These are phyloP conservation scores for Aphis craccivora DNA, from an alignment of 1,140 invertebrate species.

Conservation along the genomic window DNA sequence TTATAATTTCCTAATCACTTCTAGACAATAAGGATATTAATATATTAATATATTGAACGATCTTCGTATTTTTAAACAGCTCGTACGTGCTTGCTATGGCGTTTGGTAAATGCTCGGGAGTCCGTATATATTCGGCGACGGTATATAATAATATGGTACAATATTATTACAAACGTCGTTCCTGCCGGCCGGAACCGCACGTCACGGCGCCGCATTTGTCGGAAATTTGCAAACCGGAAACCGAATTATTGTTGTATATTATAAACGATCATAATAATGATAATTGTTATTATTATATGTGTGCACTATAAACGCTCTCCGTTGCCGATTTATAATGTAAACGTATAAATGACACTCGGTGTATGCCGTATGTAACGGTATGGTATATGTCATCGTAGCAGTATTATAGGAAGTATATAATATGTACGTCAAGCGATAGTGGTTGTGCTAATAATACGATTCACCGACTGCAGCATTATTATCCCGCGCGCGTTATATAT, in stretches of 20 bases:
- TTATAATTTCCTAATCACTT: too few species aligned
- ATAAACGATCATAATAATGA: neutral
- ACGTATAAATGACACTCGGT: neutral
- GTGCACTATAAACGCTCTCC: neutral
- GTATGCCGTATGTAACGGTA: neutral
- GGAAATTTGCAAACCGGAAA: conserved; percentile 26
- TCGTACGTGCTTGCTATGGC: neutral
- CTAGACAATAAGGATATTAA: too few species aligned
- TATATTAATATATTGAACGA: too few species aligned
- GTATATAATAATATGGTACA: neutral
- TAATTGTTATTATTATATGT: too few species aligned
- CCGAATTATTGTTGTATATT: neutral
- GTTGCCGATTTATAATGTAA: neutral
- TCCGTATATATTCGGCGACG: neutral
- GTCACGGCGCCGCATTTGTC: neutral
- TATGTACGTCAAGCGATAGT: neutral
- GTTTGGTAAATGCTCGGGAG: neutral
- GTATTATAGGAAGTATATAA: neutral
- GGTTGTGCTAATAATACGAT: neutral
- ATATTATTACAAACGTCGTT: neutral
- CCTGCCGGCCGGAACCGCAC: neutral
- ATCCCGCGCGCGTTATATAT: neutral
- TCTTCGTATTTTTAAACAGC: neutral
- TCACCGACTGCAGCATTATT: neutral
- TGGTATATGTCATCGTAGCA: too few species aligned